A percentile compares a stretch with the other conserved stretches of the same genome.
phyloP scores from a whole-genome alignment of 1,140 invertebrate genomes.

The Magallana ariakensis region DNA sequence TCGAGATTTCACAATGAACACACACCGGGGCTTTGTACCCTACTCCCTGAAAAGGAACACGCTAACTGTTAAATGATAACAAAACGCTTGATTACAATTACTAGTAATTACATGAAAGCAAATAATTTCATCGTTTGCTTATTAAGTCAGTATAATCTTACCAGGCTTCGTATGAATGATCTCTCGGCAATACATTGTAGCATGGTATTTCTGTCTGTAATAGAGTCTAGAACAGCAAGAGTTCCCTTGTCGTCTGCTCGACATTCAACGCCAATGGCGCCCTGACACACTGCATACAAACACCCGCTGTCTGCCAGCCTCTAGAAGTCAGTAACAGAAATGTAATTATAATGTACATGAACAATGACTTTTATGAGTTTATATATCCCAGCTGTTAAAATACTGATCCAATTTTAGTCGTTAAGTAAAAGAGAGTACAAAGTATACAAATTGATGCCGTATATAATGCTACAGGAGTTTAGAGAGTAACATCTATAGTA shows the following conservation, averaged over 20 bases:
- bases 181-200: slow-evolving; percentile 92
- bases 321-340: slow-evolving; percentile 52
- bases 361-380: too few species aligned
- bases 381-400: too few species aligned
- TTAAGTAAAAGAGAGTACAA: too few species aligned
- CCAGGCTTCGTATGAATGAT: slow-evolving; percentile 91
- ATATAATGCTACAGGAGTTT: too few species aligned
- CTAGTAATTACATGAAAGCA: neutral
- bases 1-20: slow-evolving; percentile 82
- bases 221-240: slow-evolving; percentile 85
- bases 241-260: slow-evolving; percentile 86
- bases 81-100: too few species aligned
- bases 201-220: slow-evolving; percentile 85
- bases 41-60: slow-evolving; percentile 83
- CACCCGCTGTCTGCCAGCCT: slow-evolving; percentile 81
- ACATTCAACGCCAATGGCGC: slow-evolving; percentile 96
- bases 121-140: neutral
- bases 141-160: slow-evolving; percentile 50
- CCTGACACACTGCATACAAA: slow-evolving; percentile 97
- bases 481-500: too few species aligned
- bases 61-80: too few species aligned
- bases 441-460: too few species aligned
- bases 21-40: slow-evolving; percentile 97
- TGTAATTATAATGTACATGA: neutral
- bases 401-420: too few species aligned